phyloP scores from a whole-genome alignment of 2,888 invertebrate genomes.

The Euzophera pinguis region DNA sequence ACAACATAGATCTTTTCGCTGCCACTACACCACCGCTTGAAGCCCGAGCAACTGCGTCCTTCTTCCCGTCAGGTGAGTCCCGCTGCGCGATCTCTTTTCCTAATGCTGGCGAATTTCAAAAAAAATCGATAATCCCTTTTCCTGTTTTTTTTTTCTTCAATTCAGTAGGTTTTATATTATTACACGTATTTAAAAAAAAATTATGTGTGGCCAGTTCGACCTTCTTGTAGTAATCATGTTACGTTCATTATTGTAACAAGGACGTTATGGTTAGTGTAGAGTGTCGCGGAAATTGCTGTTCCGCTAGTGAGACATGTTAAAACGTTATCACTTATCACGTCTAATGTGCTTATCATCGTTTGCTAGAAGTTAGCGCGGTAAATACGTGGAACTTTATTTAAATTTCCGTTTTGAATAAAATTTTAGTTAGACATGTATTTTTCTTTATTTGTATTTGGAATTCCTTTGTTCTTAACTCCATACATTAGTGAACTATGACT shows the following conservation, averaged over 20 bases:
- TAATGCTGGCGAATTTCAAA: conserved; percentile 45
- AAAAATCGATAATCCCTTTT: too few relatives aligned
- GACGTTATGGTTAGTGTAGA: conserved; percentile 18
- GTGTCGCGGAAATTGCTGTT: conserved; percentile 15
- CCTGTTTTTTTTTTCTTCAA: neutral
- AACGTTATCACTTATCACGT: conserved; percentile 29
- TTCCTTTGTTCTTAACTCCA: neutral
- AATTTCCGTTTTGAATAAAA: neutral
- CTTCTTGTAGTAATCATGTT: conserved; percentile 13
- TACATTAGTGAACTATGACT: too few relatives aligned
- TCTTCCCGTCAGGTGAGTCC: conserved; percentile 49
- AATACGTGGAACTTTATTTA: too few relatives aligned
- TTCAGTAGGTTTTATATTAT: too few relatives aligned
- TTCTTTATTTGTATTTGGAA: neutral
- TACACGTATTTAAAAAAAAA: too few relatives aligned
- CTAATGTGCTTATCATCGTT: conserved; percentile 14
- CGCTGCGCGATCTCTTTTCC: conserved; percentile 41
- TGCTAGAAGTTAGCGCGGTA: neutral
- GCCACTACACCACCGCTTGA: conserved; percentile 41
- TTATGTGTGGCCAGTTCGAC: neutral
- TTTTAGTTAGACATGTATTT: neutral
- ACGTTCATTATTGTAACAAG: conserved; percentile 17
- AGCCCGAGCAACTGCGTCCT: conserved; percentile 25
- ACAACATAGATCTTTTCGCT: conserved; percentile 35
- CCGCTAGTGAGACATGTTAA: conserved; percentile 17